Conservation (phyloP, 2,797 vertebrate genomes). For the Mus minutoides region DNA sequence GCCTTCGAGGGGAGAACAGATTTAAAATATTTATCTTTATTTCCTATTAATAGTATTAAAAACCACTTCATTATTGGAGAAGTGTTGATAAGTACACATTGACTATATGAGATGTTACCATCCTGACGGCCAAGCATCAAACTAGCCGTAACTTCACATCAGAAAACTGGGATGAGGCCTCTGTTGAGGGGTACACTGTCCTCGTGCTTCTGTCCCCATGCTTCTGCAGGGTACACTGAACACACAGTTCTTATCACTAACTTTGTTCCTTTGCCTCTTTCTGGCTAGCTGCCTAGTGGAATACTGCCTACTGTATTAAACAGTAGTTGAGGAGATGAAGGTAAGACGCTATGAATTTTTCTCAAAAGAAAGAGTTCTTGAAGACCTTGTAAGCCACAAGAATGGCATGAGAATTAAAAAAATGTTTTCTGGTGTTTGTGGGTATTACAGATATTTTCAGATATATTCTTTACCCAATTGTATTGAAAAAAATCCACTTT, state of each 20-base stretch:
- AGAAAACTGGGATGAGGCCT: slow-evolving; percentile 32
- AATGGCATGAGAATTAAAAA: not conserved
- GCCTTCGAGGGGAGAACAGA: not conserved
- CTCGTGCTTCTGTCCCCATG: not conserved
- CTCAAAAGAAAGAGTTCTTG: not conserved
- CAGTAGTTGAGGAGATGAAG: not conserved
- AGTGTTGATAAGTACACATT: not conserved
- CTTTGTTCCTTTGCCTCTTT: not conserved
- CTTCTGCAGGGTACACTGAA: not conserved
- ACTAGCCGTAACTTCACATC: not conserved
- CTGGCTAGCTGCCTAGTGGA: not conserved
- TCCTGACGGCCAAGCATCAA: slow-evolving; percentile 15
- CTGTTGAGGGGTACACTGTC: slow-evolving; percentile 29
- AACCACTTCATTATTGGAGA: slow-evolving; percentile 9
- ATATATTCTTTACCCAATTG: slow-evolving; percentile 49
- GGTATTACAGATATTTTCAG: slow-evolving; percentile 57
- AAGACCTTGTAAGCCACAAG: not conserved
- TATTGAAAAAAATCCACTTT: not conserved
- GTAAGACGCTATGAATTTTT: slow-evolving; percentile 13
- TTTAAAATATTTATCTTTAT: not conserved
- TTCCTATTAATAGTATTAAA: slow-evolving; percentile 53
- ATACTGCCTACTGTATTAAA: slow-evolving; percentile 14
- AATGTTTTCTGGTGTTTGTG: slow-evolving; percentile 58
- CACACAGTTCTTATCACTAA: not conserved
- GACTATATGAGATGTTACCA: not conserved